Evolutionary conservation across 1,140 invertebrate species (phyloP).

Genomic region (Choristoneura fumiferana): DNA sequence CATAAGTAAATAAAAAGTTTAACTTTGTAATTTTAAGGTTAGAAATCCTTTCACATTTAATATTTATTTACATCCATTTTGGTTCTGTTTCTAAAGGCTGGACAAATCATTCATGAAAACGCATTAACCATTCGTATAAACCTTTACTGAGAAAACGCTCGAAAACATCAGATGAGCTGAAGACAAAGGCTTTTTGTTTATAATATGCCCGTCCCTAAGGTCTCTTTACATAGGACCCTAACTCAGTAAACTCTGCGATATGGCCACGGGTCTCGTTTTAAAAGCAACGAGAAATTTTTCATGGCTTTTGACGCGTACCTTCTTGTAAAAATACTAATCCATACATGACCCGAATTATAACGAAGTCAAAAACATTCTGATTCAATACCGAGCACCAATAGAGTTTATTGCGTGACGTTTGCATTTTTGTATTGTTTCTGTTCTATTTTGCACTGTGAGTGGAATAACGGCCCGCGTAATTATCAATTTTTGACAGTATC

Average conservation of each 20-base stretch:
- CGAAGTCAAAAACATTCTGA: constrained; percentile 8
- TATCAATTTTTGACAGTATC: background rate
- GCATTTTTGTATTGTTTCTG: constrained; percentile 11
- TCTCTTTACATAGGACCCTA: constrained; percentile 10
- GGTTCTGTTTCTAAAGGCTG: no score
- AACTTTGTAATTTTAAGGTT: no score
- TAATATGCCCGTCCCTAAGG: background rate
- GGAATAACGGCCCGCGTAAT: constrained; percentile 1
- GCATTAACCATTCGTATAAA: constrained; percentile 3
- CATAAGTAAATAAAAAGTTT: no score
- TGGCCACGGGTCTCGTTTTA: background rate
- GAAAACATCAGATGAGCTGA: constrained; percentile 2
- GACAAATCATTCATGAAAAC: background rate
- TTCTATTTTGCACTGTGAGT: background rate
- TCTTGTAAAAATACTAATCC: background rate
- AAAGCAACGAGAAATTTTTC: background rate
- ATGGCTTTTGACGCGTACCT: background rate
- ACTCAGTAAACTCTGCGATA: constrained; percentile 8
- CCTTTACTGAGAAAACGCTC: background rate
- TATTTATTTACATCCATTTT: no score
- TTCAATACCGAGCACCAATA: background rate
- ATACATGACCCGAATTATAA: background rate
- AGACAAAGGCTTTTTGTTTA: background rate
- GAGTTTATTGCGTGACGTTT: background rate
- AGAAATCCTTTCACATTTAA: no score